Percentiles rank a stretch among this genome's conserved stretches.
These are phyloP conservation scores for Bibio marci DNA, from an alignment of 2,888 invertebrate genomes.

Conservation along the genomic window DNA sequence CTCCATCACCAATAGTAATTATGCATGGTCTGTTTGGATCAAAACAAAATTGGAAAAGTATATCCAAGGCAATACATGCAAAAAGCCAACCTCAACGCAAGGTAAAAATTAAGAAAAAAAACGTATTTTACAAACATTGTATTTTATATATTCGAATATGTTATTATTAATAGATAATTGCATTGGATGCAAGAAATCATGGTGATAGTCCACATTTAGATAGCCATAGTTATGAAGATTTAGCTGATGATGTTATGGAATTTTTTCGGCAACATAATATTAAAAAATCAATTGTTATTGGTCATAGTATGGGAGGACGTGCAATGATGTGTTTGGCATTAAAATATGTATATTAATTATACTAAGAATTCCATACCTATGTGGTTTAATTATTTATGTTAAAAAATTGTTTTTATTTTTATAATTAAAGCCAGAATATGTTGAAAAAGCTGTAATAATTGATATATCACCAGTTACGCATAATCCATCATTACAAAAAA, in stretches of 20 bases:
- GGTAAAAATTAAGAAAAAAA: constrained; percentile 23
- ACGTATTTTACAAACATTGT: background rate
- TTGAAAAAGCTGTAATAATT: constrained; percentile 49
- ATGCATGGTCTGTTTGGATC: constrained; percentile 78
- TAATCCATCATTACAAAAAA: constrained; percentile 38
- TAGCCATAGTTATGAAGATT: constrained; percentile 52
- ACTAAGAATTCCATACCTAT: background rate
- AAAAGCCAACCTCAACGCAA: constrained; percentile 41
- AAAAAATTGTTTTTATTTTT: background rate
- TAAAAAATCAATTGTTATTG: constrained; percentile 50
- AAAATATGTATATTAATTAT: constrained; percentile 35
- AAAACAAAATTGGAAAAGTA: constrained; percentile 71
- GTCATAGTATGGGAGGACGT: constrained; percentile 95
- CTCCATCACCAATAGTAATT: constrained; percentile 51
- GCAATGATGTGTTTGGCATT: constrained; percentile 73
- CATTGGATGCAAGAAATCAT: constrained; percentile 86
- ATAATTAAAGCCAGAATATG: constrained; percentile 34
- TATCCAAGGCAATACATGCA: constrained; percentile 48
- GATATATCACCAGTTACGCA: constrained; percentile 50
- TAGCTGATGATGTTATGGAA: constrained; percentile 49
- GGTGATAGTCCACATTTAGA: constrained; percentile 76
- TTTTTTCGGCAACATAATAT: constrained; percentile 46
- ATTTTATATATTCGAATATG: constrained; percentile 1
- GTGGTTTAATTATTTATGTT: background rate
- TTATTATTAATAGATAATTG: constrained; percentile 37